A percentile compares a stretch with the other conserved stretches of the same genome.
Evolutionary conservation across 1,140 invertebrate species (phyloP).

Genomic region (Belonocnema kinseyi): DNA sequence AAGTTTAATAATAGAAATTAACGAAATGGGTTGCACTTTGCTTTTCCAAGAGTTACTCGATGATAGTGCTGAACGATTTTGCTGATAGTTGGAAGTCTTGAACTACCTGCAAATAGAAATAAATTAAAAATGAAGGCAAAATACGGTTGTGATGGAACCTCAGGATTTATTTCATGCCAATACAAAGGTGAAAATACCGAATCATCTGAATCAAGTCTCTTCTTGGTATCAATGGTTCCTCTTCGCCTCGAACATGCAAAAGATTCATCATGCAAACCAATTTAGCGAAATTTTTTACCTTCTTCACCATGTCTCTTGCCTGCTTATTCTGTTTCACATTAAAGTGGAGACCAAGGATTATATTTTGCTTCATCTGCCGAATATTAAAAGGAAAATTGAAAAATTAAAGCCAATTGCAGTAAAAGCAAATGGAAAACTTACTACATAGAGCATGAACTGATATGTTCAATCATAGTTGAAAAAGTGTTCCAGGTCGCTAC

Average conservation of each 20-base stretch:
- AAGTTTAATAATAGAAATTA: not conserved
- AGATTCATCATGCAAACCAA: not conserved
- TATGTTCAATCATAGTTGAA: not conserved
- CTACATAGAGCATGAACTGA: not conserved
- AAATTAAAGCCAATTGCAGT: not conserved
- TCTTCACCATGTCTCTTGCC: not conserved
- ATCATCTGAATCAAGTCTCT: too few relatives aligned
- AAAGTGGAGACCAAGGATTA: not conserved
- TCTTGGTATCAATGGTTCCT: too few relatives aligned
- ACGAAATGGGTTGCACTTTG: not conserved
- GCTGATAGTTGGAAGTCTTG: not conserved
- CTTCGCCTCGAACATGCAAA: not conserved
- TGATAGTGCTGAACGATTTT: not conserved
- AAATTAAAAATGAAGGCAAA: not conserved
- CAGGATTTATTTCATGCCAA: not conserved
- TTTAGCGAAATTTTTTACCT: not conserved
- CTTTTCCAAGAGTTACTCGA: not conserved
- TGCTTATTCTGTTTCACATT: not conserved
- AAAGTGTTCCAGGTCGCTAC: too few relatives aligned
- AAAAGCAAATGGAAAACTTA: not conserved
- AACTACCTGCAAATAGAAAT: not conserved
- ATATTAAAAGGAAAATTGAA: not conserved
- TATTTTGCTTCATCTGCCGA: not conserved
- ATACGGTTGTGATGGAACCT: too few relatives aligned
- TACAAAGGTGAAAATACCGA: too few relatives aligned